Conservation (phyloP, 2,113 vertebrate species). For the Callopanchax toddi region DNA sequence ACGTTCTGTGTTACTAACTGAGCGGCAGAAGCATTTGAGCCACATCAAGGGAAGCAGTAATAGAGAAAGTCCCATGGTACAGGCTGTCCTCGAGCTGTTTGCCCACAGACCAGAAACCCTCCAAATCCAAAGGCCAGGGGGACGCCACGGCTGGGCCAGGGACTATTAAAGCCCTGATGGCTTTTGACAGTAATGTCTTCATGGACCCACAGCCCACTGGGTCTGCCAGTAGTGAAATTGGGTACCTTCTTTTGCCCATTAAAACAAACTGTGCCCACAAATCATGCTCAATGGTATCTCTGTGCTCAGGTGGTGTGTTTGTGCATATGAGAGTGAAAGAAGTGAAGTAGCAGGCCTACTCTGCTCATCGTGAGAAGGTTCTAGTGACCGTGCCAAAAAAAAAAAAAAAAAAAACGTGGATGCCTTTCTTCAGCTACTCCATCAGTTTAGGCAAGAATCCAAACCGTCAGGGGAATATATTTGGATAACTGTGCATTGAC, state of each 20-base stretch:
- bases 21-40: slow-evolving; percentile 9
- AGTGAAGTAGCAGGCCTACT: slow-evolving; percentile 46
- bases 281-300: slow-evolving; percentile 77
- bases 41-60: neutral
- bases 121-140: slow-evolving; percentile 29
- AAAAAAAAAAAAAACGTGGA: slow-evolving; percentile 61
- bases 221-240: slow-evolving; percentile 70
- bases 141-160: slow-evolving; percentile 56
- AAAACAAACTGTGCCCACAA: slow-evolving; percentile 77
- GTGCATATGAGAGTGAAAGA: slow-evolving; percentile 50
- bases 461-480: slow-evolving; percentile 60
- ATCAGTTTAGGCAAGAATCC: slow-evolving; percentile 56
- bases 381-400: slow-evolving; percentile 53
- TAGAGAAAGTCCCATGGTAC: slow-evolving; percentile 54
- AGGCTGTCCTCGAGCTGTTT: slow-evolving; percentile 67
- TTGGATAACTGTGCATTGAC: slow-evolving; percentile 58
- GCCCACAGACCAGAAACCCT: slow-evolving; percentile 66
- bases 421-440: slow-evolving; percentile 56
- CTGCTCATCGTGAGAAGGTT: slow-evolving; percentile 44
- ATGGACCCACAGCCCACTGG: slow-evolving; percentile 58
- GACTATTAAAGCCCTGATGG: slow-evolving; percentile 75
- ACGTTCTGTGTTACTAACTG: slow-evolving; percentile 23
- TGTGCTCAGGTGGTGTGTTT: slow-evolving; percentile 71
- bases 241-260: slow-evolving; percentile 75
- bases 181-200: slow-evolving; percentile 81